Percentiles rank a stretch among this genome's conserved stretches.
These are phyloP conservation scores for Cinara cedri DNA, from an alignment of 2,888 invertebrate species.

Conservation along the genomic window DNA sequence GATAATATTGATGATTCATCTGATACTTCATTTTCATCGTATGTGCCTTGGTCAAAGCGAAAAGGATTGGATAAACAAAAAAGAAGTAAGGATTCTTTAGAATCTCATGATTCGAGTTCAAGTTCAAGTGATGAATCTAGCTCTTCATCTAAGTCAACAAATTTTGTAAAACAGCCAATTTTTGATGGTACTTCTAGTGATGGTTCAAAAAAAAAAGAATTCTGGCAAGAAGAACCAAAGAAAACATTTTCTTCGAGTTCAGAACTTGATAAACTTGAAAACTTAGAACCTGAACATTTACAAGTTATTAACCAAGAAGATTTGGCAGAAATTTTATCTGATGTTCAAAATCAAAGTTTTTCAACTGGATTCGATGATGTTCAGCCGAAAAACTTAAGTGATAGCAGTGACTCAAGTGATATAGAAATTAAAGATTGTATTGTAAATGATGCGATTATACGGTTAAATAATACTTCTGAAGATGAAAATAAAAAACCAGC, in stretches of 20 bases:
- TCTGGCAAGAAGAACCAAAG: constrained; percentile 45
- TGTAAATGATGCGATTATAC: constrained; percentile 77
- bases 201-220: constrained; percentile 52
- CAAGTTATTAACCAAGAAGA: constrained; percentile 75
- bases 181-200: constrained; percentile 46
- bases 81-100: constrained; percentile 45
- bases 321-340: constrained; percentile 78
- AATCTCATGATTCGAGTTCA: constrained; percentile 47
- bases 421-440: constrained; percentile 64
- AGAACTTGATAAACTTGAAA: constrained; percentile 51
- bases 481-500: constrained; percentile 62
- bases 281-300: constrained; percentile 56
- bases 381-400: constrained; percentile 55
- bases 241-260: constrained; percentile 54
- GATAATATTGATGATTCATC: constrained; percentile 55
- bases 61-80: constrained; percentile 47
- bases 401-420: constrained; percentile 46
- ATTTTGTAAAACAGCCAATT: constrained; percentile 35
- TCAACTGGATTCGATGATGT: constrained; percentile 72
- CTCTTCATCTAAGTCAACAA: constrained; percentile 46
- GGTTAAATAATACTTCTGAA: constrained; percentile 63
- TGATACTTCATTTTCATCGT: constrained; percentile 50
- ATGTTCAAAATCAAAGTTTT: constrained; percentile 69
- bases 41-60: constrained; percentile 50
- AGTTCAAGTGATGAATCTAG: constrained; percentile 55